Percentiles rank a stretch among this genome's conserved stretches.
phyloP scores from a whole-genome alignment of 2,113 vertebrate genomes.

The Oophaga pumilio region DNA sequence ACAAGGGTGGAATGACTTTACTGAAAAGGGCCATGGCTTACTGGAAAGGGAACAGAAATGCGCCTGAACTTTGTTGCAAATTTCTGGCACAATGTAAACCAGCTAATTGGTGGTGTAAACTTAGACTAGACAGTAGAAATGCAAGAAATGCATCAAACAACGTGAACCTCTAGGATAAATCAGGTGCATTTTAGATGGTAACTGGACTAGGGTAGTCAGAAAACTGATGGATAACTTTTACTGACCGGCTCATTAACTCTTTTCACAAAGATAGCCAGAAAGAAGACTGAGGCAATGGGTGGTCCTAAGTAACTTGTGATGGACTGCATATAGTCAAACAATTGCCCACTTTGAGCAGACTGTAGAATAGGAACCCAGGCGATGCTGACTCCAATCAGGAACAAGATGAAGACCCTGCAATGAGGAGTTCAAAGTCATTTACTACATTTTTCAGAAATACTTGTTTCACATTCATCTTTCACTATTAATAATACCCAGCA shows the following conservation, averaged over 20 bases:
- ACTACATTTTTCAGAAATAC: neutral
- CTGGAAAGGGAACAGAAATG: too few relatives aligned
- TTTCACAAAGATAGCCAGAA: constrained; percentile 90
- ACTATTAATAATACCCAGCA: neutral
- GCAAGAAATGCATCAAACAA: too few relatives aligned
- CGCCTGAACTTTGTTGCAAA: too few relatives aligned
- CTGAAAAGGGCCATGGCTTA: too few relatives aligned
- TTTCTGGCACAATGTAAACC: too few relatives aligned
- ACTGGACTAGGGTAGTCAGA: neutral
- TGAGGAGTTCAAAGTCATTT: neutral
- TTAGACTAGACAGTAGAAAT: too few relatives aligned
- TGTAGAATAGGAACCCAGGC: constrained; percentile 96
- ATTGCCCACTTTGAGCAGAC: constrained; percentile 86
- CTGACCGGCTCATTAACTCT: constrained; percentile 86
- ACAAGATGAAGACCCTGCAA: constrained; percentile 86
- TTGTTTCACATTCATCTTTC: neutral
- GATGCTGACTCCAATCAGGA: constrained; percentile 88
- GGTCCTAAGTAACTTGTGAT: constrained; percentile 92
- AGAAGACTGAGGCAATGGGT: constrained; percentile 88
- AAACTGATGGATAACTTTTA: constrained; percentile 28
- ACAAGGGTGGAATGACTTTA: too few relatives aligned
- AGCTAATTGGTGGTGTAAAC: too few relatives aligned
- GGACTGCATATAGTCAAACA: constrained; percentile 94
- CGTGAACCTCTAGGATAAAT: too few relatives aligned
- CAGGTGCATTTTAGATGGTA: too few relatives aligned